phyloP scores from a whole-genome alignment of 2,113 vertebrate genomes.

The Cavia aperea region DNA sequence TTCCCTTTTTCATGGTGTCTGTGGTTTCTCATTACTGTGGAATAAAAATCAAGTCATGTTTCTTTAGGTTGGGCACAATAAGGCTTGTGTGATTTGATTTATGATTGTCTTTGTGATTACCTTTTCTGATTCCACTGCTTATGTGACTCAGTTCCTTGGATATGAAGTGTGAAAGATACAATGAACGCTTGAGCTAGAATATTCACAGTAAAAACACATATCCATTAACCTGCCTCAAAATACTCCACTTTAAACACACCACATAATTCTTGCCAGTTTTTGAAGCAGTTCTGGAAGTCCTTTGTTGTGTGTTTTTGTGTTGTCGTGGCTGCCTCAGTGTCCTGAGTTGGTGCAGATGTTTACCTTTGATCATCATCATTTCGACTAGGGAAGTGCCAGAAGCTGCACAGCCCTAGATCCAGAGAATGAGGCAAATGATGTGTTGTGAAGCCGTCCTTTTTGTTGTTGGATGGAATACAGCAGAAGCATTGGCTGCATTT shows the following conservation, averaged over 20 bases:
- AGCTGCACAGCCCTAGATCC: neutral
- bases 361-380: neutral
- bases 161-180: neutral
- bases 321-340: neutral
- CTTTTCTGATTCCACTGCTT: neutral
- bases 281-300: neutral
- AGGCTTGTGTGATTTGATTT: neutral
- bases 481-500: neutral
- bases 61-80: neutral
- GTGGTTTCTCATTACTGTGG: neutral
- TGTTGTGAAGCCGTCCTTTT: neutral
- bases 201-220: neutral
- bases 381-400: neutral
- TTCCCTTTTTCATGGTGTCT: neutral
- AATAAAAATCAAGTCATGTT: constrained; percentile 10
- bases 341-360: neutral
- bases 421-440: neutral
- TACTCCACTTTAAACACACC: neutral
- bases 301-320: neutral
- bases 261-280: neutral
- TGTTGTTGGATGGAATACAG: neutral
- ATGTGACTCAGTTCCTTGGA: neutral
- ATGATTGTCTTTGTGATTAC: neutral
- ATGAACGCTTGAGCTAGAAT: neutral
- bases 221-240: no score